Conservation (phyloP, 1,140 invertebrate species). For the Drosophila eugracilis region DNA sequence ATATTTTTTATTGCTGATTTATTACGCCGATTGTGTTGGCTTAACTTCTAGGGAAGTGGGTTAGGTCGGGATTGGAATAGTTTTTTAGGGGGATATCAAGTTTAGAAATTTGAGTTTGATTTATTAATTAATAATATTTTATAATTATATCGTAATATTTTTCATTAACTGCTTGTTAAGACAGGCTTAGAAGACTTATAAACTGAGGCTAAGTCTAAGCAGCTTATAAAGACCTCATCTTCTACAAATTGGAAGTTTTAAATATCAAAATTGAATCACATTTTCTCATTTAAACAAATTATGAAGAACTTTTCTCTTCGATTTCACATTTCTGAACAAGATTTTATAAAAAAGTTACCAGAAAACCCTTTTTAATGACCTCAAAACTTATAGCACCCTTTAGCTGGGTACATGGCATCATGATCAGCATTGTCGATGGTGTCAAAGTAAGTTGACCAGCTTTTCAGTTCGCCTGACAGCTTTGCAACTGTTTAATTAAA, state of each 20-base stretch:
- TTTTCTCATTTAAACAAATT: too few relatives aligned
- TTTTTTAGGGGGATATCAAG: not conserved
- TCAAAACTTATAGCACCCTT: conserved; percentile 71
- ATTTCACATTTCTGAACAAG: not conserved
- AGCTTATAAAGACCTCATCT: too few relatives aligned
- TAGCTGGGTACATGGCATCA: conserved; percentile 75
- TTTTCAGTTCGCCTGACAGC: conserved; percentile 26
- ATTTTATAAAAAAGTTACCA: too few relatives aligned
- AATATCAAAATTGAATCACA: too few relatives aligned
- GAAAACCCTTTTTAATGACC: conserved; percentile 4
- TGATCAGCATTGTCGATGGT: conserved; percentile 66
- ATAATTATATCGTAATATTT: too few relatives aligned
- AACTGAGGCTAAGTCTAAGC: too few relatives aligned
- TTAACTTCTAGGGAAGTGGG: conserved; percentile 14
- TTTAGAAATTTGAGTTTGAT: not conserved
- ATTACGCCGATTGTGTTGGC: conserved; percentile 16
- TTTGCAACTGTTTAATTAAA: conserved; percentile 32
- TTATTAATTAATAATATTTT: not conserved
- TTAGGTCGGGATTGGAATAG: conserved; percentile 22
- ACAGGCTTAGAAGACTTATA: too few relatives aligned
- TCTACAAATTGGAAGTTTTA: too few relatives aligned
- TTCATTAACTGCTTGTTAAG: too few relatives aligned
- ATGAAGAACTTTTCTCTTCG: not conserved
- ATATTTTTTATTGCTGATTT: conserved; percentile 34
- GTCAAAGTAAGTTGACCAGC: conserved; percentile 78